Evolutionary conservation across 1,140 invertebrate species (phyloP).

Genomic region (Drosophila sulfurigaster): DNA sequence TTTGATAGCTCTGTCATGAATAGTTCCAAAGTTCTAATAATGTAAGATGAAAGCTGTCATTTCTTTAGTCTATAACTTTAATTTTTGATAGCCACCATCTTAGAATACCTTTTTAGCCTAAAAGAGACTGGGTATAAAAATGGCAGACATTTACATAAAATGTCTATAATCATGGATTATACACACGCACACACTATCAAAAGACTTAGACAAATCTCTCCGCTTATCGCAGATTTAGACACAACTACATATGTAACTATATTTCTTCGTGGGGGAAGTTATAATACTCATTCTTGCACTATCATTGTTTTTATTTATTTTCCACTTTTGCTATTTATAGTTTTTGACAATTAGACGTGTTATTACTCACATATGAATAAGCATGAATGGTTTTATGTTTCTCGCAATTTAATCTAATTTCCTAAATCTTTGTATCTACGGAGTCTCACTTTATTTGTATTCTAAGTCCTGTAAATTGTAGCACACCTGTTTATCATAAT

Average conservation of each 20-base stretch:
- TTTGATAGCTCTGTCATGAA: no score
- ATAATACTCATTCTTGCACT: constrained; percentile 8
- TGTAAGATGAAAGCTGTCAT: no score
- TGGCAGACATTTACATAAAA: constrained; percentile 5
- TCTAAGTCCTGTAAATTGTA: neutral
- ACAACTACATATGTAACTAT: neutral
- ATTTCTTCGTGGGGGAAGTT: neutral
- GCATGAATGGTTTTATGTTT: neutral
- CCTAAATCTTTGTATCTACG: neutral
- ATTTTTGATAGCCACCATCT: neutral
- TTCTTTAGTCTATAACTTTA: no score
- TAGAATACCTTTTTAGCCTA: no score
- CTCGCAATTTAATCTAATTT: neutral
- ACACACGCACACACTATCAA: constrained; percentile 4
- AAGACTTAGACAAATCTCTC: neutral
- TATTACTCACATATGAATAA: neutral
- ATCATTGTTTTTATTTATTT: constrained; percentile 54
- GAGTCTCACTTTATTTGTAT: neutral
- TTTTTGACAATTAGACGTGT: constrained; percentile 3
- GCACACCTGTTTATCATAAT: neutral
- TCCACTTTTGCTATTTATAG: constrained; percentile 14
- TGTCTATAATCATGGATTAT: neutral
- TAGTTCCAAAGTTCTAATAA: no score
- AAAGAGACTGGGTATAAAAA: neutral
- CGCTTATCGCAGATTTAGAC: neutral